Percentiles rank a stretch among this genome's conserved stretches.
Evolutionary conservation across 2,888 invertebrate genomes (phyloP).

Genomic region (Germaria angustata): DNA sequence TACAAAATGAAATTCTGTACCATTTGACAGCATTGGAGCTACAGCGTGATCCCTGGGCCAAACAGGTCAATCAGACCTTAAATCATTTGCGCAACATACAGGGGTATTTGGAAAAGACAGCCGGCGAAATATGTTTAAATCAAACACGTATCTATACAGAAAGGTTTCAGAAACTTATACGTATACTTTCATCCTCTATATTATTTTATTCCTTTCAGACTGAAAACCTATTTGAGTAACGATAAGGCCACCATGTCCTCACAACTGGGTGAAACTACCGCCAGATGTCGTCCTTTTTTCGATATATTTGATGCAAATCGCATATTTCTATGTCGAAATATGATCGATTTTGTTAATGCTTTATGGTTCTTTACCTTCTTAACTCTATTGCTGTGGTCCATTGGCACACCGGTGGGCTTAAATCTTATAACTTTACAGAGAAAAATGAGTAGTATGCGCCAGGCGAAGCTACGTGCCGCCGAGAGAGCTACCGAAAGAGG

Average conservation of each 20-base stretch:
- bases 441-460: slow-evolving; percentile 73
- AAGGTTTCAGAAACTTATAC: slow-evolving; percentile 69
- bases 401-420: slow-evolving; percentile 83
- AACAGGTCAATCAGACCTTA: slow-evolving; percentile 86
- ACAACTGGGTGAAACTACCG: slow-evolving; percentile 83
- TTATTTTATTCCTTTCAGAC: slow-evolving; percentile 75
- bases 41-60: slow-evolving; percentile 86
- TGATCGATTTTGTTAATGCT: slow-evolving; percentile 82
- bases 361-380: slow-evolving; percentile 86
- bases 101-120: slow-evolving; percentile 87
- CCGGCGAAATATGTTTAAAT: slow-evolving; percentile 85
- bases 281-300: slow-evolving; percentile 87
- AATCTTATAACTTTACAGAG: slow-evolving; percentile 80
- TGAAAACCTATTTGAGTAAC: slow-evolving; percentile 85
- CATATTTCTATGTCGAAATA: slow-evolving; percentile 80
- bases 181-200: neutral
- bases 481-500: slow-evolving; percentile 67
- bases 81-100: slow-evolving; percentile 89
- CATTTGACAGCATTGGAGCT: slow-evolving; percentile 88
- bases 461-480: slow-evolving; percentile 68
- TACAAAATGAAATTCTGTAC: slow-evolving; percentile 87
- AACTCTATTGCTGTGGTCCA: slow-evolving; percentile 82
- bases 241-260: slow-evolving; percentile 86
- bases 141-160: slow-evolving; percentile 81
- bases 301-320: slow-evolving; percentile 85